Percentiles rank a stretch among this genome's conserved stretches.
These are phyloP conservation scores for Dolomedes plantarius DNA, from an alignment of 2,888 invertebrate genomes.

Conservation along the genomic window DNA sequence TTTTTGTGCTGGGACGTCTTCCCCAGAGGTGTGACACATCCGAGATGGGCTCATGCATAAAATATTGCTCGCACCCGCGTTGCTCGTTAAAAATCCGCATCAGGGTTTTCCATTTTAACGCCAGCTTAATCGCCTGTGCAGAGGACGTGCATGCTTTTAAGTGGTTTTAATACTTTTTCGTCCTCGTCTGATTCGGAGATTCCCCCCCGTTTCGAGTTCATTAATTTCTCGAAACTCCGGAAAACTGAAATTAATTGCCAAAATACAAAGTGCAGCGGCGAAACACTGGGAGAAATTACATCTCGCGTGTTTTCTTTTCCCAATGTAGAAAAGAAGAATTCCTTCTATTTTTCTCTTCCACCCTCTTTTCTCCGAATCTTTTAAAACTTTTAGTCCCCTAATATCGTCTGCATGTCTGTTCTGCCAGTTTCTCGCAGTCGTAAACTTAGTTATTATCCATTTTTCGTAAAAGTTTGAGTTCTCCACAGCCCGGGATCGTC, in stretches of 20 bases:
- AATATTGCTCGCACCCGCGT: background rate
- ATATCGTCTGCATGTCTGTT: constrained; percentile 48
- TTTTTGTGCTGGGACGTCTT: too few species aligned
- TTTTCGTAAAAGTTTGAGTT: constrained; percentile 63
- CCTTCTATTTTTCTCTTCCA: constrained; percentile 1
- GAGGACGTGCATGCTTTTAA: constrained; percentile 30
- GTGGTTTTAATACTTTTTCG: constrained; percentile 41
- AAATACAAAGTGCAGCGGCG: constrained; percentile 52
- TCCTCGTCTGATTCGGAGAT: background rate
- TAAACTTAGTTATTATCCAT: constrained; percentile 71
- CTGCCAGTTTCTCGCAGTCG: constrained; percentile 33
- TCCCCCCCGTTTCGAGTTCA: constrained; percentile 45
- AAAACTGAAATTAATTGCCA: constrained; percentile 66
- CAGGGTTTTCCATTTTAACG: constrained; percentile 22
- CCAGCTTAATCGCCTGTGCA: constrained; percentile 7
- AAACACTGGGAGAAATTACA: constrained; percentile 56
- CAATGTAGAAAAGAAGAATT: constrained; percentile 15
- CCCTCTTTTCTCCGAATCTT: constrained; percentile 41
- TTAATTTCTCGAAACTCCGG: constrained; percentile 44
- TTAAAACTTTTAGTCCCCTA: constrained; percentile 68
- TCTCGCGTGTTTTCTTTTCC: constrained; percentile 41
- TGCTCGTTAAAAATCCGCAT: background rate
- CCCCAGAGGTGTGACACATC: too few species aligned
- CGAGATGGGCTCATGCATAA: background rate
- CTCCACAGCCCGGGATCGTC: constrained; percentile 44